A percentile compares a stretch with the other conserved stretches of the same genome.
phyloP scores from a whole-genome alignment of 2,113 vertebrate species.

The Meles meles region DNA sequence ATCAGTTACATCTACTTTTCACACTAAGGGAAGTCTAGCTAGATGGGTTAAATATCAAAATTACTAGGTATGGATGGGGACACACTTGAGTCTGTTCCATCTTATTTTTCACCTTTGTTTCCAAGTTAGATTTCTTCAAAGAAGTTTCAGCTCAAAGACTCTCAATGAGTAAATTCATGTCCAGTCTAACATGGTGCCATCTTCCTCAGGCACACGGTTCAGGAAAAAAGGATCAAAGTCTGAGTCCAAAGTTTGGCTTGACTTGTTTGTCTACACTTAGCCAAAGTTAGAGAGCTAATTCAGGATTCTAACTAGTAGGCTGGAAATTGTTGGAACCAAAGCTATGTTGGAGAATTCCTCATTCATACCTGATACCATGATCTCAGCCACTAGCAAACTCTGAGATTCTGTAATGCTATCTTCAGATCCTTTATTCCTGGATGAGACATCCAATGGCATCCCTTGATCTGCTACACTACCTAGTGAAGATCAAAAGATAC shows the following conservation, averaged over 20 bases:
- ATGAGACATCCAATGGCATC: conserved; percentile 47
- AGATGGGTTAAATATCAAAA: not conserved
- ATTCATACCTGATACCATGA: conserved; percentile 90
- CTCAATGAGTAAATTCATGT: not conserved
- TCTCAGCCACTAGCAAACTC: conserved; percentile 81
- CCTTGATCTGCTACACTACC: conserved; percentile 61
- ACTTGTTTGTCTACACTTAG: not conserved
- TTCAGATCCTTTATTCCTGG: not conserved
- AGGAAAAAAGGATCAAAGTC: not conserved
- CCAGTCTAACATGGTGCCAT: not conserved
- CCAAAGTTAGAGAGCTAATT: not conserved
- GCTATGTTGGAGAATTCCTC: not conserved
- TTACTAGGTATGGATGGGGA: not conserved
- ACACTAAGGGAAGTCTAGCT: not conserved
- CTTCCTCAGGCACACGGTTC: not conserved
- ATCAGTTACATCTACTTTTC: not conserved
- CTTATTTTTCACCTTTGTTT: not conserved
- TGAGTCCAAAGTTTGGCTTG: not conserved
- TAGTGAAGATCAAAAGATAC: conserved; percentile 32
- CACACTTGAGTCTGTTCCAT: not conserved
- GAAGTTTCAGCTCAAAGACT: not conserved
- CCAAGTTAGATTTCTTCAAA: not conserved
- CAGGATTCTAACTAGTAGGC: not conserved
- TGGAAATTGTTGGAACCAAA: not conserved
- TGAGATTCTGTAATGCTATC: not conserved